Percentiles rank a stretch among this genome's conserved stretches.
These are phyloP conservation scores for Cyclargus thomasi DNA, from an alignment of 1,140 invertebrate genomes.

Conservation along the genomic window DNA sequence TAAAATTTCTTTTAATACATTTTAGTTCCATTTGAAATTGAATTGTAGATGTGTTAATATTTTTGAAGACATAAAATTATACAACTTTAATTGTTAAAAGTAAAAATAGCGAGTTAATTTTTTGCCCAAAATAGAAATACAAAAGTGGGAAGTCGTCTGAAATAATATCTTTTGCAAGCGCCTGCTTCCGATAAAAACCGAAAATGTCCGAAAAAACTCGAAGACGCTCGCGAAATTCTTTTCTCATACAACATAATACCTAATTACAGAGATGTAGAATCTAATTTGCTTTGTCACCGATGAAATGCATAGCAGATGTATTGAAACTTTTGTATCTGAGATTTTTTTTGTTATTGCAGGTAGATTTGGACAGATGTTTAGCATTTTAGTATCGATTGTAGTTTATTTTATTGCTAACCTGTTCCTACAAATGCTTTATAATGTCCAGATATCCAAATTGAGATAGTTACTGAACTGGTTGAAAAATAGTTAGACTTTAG, in stretches of 20 bases:
- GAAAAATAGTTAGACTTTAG: too few relatives aligned
- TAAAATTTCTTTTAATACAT: too few relatives aligned
- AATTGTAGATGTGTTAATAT: too few relatives aligned
- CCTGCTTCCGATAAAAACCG: not conserved
- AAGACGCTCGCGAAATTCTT: not conserved
- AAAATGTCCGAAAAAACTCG: not conserved
- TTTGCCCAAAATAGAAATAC: not conserved
- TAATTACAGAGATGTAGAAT: slow-evolving; percentile 21
- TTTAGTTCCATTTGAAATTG: too few relatives aligned
- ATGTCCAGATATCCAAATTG: not conserved
- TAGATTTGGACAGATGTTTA: slow-evolving; percentile 45
- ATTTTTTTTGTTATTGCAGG: slow-evolving; percentile 62
- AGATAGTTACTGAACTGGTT: too few relatives aligned
- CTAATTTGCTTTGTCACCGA: slow-evolving; percentile 21
- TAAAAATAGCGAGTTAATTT: slow-evolving; percentile 5
- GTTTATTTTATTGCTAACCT: slow-evolving; percentile 11
- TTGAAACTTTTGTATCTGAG: slow-evolving; percentile 62
- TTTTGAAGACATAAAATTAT: not conserved
- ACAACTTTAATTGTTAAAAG: not conserved
- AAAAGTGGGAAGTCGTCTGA: not conserved
- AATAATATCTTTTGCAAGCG: slow-evolving; percentile 13
- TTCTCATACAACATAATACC: slow-evolving; percentile 22
- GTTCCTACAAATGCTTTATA: slow-evolving; percentile 9
- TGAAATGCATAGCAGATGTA: slow-evolving; percentile 50
- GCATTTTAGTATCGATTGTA: slow-evolving; percentile 16